Base-by-base conservation (phyloP, 92 coral and sea anemone genomes). In the Zoanthus solanderi region DNA sequence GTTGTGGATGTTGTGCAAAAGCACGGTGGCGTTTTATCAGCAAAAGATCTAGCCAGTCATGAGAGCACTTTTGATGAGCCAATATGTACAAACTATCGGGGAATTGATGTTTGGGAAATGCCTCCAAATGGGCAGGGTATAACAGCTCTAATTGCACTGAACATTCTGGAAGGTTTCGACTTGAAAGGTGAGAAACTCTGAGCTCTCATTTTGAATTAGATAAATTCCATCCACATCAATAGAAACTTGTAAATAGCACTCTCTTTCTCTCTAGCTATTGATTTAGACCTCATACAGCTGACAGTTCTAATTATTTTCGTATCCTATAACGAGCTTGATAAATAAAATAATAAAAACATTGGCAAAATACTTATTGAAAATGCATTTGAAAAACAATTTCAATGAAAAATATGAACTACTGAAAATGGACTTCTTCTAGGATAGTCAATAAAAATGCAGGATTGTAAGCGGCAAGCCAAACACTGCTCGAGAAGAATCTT, bases 101-200 rank as follows among this genome's bases (percentile, higher is more conserved):
- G 99, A 78, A 94, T 97, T 66, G 82, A 96, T 71, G 87, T 97
- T 6, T 97, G 98, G 98, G 99, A 97, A 84, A 97, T 95, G 78
- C 99, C 99, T 7, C 99, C 99, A 28, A 97, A 97, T 88, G 95
- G 98, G 0, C 99, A 97, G 79, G 99, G 99, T 52, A 88, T 97
- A 76, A 94, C 98, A 14, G 96, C 96, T 17, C 86, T 97, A 8
- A 87, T 95, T 46, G 98, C 98, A 18, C 78, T 97, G 69, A 97
- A 97, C 75, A 94, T 97, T 52, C 92, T 97, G 72, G 98, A 97
- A 82, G 94, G 94, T 23, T 95, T 94, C 87, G 91, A 94, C 78
- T 32, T 97, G 48, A 87, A 91, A 90, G 93, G 98, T 96, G 86
- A 76, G 78, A 58, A 18, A 5, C 11, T 15, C 9, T 58, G 66